phyloP scores from a whole-genome alignment of 2,113 vertebrate species.

The Vimba vimba region DNA sequence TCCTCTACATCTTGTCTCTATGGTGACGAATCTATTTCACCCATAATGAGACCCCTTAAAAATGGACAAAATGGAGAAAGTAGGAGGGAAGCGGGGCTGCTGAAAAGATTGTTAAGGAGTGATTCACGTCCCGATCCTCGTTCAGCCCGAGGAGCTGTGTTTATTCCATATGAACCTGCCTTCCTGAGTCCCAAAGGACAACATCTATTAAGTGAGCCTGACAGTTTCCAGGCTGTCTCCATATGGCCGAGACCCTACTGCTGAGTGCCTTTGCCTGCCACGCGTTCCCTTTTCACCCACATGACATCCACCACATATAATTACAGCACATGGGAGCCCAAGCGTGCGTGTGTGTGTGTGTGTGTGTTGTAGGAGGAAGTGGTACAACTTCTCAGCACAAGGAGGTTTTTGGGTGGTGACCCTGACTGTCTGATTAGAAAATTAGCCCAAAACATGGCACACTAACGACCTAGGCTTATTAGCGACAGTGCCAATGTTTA shows the following conservation, averaged over 20 bases:
- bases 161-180: conserved; percentile 77
- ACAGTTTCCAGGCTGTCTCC: conserved; percentile 85
- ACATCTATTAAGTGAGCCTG: conserved; percentile 84
- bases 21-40: conserved; percentile 17
- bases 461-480: conserved; percentile 63
- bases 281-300: conserved; percentile 81
- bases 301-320: conserved; percentile 78
- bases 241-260: conserved; percentile 79
- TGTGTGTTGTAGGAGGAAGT: conserved; percentile 36
- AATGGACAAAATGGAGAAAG: conserved; percentile 35
- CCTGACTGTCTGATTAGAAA: conserved; percentile 54
- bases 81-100: background rate
- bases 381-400: conserved; percentile 67
- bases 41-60: conserved; percentile 46
- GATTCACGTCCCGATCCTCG: conserved; percentile 64
- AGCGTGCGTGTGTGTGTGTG: conserved; percentile 12
- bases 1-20: conserved; percentile 11
- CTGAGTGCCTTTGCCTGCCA: conserved; percentile 71
- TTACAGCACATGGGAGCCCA: conserved; percentile 64
- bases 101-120: conserved; percentile 61
- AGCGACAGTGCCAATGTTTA: conserved; percentile 45
- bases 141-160: conserved; percentile 77
- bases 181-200: conserved; percentile 81
- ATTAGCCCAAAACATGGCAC: conserved; percentile 60
- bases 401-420: conserved; percentile 59